Percentiles rank a stretch among this genome's conserved stretches.
phyloP scores from a whole-genome alignment of 2,797 vertebrate species.

The Taeniopygia guttata region DNA sequence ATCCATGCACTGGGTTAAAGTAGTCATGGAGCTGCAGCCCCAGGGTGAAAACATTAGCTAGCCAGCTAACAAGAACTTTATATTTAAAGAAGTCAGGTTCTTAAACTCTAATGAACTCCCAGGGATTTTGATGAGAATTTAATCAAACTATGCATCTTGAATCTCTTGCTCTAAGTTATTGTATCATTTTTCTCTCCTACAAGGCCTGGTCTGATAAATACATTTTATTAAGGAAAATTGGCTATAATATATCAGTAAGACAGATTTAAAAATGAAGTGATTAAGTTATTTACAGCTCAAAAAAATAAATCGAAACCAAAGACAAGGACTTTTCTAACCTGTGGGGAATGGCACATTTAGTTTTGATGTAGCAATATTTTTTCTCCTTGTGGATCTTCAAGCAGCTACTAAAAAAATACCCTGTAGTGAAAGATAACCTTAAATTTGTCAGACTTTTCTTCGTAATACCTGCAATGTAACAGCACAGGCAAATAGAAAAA shows the following conservation, averaged over 20 bases:
- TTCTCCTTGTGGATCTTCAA: neutral
- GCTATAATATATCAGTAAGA: neutral
- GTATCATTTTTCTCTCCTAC: neutral
- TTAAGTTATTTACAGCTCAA: slow-evolving; percentile 22
- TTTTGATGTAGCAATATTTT: neutral
- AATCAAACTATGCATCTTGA: slow-evolving; percentile 27
- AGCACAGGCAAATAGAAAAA: neutral
- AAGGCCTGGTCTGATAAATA: neutral
- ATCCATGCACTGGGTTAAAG: neutral
- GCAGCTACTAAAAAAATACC: neutral
- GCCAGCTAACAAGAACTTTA: neutral
- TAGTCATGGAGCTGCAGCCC: neutral
- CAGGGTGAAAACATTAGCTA: neutral
- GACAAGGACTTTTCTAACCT: neutral
- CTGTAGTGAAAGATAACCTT: neutral
- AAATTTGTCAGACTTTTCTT: neutral
- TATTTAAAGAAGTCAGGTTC: neutral
- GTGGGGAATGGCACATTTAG: neutral
- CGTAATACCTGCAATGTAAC: neutral
- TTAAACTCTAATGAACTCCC: slow-evolving; percentile 20
- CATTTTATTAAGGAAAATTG: neutral
- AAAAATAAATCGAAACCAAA: neutral
- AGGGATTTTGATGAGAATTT: slow-evolving; percentile 30
- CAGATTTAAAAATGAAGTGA: neutral
- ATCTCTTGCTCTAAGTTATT: slow-evolving; percentile 9